These are phyloP conservation scores for Myotis lucifugus DNA, from an alignment of 2,113 vertebrate species.

Conservation along the genomic window DNA sequence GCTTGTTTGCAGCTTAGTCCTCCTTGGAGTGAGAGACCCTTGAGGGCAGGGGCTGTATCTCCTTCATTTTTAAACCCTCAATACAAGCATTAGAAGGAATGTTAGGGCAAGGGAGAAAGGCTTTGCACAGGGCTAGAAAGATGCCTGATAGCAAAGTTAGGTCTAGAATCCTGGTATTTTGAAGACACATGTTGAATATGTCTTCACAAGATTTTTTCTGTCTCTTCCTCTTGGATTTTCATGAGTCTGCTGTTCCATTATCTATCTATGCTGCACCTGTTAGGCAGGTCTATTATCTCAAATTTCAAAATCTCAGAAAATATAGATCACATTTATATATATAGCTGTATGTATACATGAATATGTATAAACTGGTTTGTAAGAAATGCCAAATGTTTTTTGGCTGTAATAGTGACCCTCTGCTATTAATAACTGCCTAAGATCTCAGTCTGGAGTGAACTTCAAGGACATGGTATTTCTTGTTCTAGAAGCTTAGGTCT, in stretches of 20 bases:
- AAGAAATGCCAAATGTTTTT: not conserved
- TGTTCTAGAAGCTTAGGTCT: conserved; percentile 57
- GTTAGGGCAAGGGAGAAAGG: not conserved
- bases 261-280: not conserved
- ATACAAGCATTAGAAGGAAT: not conserved
- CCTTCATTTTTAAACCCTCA: not conserved
- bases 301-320: conserved; percentile 22
- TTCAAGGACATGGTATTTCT: conserved; percentile 60
- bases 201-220: not conserved
- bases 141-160: not conserved
- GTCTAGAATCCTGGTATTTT: not conserved
- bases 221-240: conserved; percentile 36
- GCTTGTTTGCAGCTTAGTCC: not conserved
- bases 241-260: not conserved
- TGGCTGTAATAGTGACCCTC: not conserved
- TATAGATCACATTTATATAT: accelerated
- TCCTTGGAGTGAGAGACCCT: not conserved
- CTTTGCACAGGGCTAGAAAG: not conserved
- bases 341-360: not conserved
- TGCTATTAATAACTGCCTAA: not conserved
- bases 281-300: not conserved
- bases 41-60: not conserved
- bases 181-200: not conserved
- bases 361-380: not conserved
- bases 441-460: conserved; percentile 13